Base-by-base conservation (phyloP, 2,888 invertebrate species). In the Criorhina ranunculi region DNA sequence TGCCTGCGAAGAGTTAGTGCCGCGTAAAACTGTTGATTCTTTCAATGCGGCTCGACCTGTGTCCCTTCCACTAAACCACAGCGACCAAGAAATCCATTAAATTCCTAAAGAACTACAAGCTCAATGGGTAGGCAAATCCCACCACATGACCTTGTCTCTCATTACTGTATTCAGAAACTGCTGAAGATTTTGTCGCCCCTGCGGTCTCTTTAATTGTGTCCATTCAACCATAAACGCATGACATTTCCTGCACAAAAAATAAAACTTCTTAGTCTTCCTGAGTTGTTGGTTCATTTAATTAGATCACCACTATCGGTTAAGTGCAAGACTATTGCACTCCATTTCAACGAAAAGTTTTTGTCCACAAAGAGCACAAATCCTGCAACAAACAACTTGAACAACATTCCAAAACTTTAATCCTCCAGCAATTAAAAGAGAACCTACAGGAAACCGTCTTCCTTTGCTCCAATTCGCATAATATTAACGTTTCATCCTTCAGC, bases 391-490 rank as follows among this genome's bases (percentile, higher is more conserved):
- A 72, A 72, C 59, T 49, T 31, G 24, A 72, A 29, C 46, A 62
- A 29, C 46, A 46, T 57, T 80, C 44, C 40, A 53, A 72, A 77
- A 82, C 59, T 82, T 82, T 57, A 82, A 72, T 82, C 77, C 78
- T 72, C 49, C 17, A 40, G 49, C 77, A 82, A 82, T 82, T 82
- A 82, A 77, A 78, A 44, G 24, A 33, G 77, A 24, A 72, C 66
- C 46, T 40, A 44, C 55, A 37, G 29, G n/a, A 69, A 44, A 17
- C 51, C 46, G 37, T 24, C 11, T 62, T 40, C 7, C 17, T 49
- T 19, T 33, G n/a, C n/a, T n/a, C n/a, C n/a, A n/a, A 5, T 40
- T 2, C 29, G 33, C 33, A 29, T 35, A 51, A 33, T 75, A 64
- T 44, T 75, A 59, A 73, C 73, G 62, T 73, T 73, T 40, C 62